phyloP scores from a whole-genome alignment of 2,113 vertebrate genomes.

The Symphodus melops region DNA sequence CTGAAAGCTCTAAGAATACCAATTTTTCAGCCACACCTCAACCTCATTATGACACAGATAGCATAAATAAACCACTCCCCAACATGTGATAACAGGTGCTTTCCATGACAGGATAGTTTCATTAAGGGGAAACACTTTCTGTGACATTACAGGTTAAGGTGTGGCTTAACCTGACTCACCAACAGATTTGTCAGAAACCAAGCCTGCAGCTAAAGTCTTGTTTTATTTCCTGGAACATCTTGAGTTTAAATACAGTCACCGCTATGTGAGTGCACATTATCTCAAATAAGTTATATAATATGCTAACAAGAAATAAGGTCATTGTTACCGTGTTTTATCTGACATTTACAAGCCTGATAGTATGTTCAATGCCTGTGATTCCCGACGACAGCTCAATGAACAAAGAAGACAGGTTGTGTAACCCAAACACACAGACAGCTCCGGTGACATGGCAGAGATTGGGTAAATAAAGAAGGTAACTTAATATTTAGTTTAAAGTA shows the following conservation, averaged over 20 bases:
- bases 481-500: slow-evolving; percentile 61
- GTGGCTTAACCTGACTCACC: slow-evolving; percentile 5
- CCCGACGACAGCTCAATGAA: slow-evolving; percentile 14
- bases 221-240: no score
- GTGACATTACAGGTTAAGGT: no score
- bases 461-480: slow-evolving; percentile 71
- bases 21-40: no score
- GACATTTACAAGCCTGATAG: slow-evolving; percentile 6
- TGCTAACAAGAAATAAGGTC: background rate
- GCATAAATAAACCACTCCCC: no score
- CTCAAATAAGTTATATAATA: background rate
- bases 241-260: no score
- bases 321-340: background rate
- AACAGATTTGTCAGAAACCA: no score
- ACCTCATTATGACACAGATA: no score
- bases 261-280: no score
- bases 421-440: slow-evolving; percentile 32
- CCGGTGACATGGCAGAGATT: slow-evolving; percentile 76
- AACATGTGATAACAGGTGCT: no score
- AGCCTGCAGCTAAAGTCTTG: no score
- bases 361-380: slow-evolving; percentile 3
- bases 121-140: background rate
- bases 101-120: no score
- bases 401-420: slow-evolving; percentile 41
- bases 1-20: no score